phyloP scores from a whole-genome alignment of 2,888 invertebrate species.

The Pristionchus arcanus region DNA sequence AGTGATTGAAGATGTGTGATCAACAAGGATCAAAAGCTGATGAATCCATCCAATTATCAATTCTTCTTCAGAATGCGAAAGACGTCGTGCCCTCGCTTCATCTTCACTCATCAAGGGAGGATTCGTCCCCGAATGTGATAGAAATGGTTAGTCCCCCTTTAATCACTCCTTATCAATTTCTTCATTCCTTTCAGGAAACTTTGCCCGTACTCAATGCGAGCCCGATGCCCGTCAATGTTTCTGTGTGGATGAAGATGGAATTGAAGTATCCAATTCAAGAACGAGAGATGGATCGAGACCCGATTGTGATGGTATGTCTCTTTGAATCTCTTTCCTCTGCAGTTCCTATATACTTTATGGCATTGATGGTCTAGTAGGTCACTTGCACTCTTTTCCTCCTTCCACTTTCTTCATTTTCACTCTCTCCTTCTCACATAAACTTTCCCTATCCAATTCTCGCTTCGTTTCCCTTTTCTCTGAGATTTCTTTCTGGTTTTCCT shows the following conservation, averaged over 20 bases:
- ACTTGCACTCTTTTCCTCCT: neutral
- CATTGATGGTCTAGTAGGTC: neutral
- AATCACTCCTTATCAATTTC: conserved; percentile 51
- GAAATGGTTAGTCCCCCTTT: conserved; percentile 40
- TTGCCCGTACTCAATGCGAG: conserved; percentile 79
- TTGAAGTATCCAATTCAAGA: conserved; percentile 78
- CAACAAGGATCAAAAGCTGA: too few relatives aligned
- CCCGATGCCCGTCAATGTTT: conserved; percentile 81
- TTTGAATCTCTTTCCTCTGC: neutral
- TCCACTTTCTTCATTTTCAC: conserved; percentile 25
- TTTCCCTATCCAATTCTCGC: conserved; percentile 45
- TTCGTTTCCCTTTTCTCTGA: conserved; percentile 36
- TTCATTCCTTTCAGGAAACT: conserved; percentile 71
- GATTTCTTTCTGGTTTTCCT: conserved; percentile 38
- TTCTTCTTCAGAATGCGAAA: conserved; percentile 70
- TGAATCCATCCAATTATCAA: neutral
- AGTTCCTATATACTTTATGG: neutral
- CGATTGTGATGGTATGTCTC: conserved; percentile 74
- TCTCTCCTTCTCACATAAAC: conserved; percentile 17
- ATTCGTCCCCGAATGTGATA: conserved; percentile 80
- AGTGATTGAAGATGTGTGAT: neutral
- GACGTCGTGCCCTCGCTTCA: conserved; percentile 66
- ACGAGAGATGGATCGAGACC: conserved; percentile 68
- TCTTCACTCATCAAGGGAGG: conserved; percentile 79
- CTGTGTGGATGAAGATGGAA: conserved; percentile 80